Evolutionary conservation across 2,888 invertebrate genomes (phyloP).

Genomic region (Mechanitis messenoides): DNA sequence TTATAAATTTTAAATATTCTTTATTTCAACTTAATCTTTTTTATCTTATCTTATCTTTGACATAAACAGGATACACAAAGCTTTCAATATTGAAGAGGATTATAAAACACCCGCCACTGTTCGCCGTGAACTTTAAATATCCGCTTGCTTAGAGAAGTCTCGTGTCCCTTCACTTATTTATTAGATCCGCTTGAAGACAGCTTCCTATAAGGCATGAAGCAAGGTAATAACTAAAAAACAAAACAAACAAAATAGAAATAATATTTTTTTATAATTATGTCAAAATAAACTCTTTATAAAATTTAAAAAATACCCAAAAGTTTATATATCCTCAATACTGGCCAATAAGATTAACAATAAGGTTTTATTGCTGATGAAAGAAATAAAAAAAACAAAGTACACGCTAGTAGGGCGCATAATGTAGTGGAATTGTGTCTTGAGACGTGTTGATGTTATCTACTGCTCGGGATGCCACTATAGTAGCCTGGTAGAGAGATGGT

Average conservation of each 20-base stretch:
- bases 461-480: conserved; percentile 51
- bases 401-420: conserved; percentile 38
- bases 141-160: conserved; percentile 13
- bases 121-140: conserved; percentile 27
- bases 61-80: conserved; percentile 16
- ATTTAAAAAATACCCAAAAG: not conserved
- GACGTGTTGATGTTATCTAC: conserved; percentile 63
- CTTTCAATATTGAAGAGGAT: not conserved
- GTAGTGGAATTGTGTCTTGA: conserved; percentile 44
- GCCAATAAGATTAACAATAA: not conserved
- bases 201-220: not conserved
- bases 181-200: conserved; percentile 1
- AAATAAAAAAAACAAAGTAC: conserved; percentile 25
- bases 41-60: not conserved
- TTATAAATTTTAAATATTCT: not conserved
- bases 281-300: not conserved
- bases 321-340: not conserved
- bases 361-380: conserved; percentile 3
- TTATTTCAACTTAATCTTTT: not conserved
- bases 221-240: not conserved
- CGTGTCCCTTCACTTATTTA: conserved; percentile 17
- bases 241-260: not conserved
- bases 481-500: conserved; percentile 36
- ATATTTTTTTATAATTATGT: no score
- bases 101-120: conserved; percentile 7